A percentile compares a stretch with the other conserved stretches of the same genome.
Evolutionary conservation across 2,888 invertebrate genomes (phyloP).

Genomic region (Therioaphis trifolii): DNA sequence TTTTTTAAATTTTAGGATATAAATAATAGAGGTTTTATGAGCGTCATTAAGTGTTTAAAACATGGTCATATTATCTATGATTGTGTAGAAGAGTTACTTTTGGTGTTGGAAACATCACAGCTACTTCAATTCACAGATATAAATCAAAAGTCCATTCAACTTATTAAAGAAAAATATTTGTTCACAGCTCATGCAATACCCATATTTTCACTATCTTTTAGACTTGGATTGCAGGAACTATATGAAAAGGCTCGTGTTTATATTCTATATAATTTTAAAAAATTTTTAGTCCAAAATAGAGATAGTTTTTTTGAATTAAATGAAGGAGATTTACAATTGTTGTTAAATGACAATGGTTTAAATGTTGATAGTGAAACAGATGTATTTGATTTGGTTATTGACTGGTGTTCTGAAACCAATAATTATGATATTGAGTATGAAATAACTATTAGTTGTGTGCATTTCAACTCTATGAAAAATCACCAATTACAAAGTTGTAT

Average conservation of each 20-base stretch:
- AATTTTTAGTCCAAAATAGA: neutral
- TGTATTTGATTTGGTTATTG: slow-evolving; percentile 27
- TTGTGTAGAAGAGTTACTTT: neutral
- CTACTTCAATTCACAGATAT: slow-evolving; percentile 29
- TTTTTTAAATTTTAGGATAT: slow-evolving; percentile 33
- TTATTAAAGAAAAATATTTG: neutral
- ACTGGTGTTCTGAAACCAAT: neutral
- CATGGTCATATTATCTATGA: neutral
- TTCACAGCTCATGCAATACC: neutral
- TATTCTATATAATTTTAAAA: slow-evolving; percentile 2
- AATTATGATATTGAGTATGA: slow-evolving; percentile 5
- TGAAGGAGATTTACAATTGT: neutral
- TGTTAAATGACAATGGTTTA: slow-evolving; percentile 13
- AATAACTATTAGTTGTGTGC: slow-evolving; percentile 5
- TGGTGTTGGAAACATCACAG: slow-evolving; percentile 33
- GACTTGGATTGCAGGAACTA: neutral
- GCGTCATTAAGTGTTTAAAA: neutral
- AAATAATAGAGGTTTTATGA: neutral
- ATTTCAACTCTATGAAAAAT: slow-evolving; percentile 6
- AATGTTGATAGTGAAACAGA: neutral
- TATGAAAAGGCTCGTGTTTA: neutral
- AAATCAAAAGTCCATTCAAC: neutral
- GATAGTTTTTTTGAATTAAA: neutral
- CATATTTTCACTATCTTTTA: neutral
- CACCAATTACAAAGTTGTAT: neutral